phyloP scores from a whole-genome alignment of 2,113 vertebrate genomes.

The Percina caprodes region DNA sequence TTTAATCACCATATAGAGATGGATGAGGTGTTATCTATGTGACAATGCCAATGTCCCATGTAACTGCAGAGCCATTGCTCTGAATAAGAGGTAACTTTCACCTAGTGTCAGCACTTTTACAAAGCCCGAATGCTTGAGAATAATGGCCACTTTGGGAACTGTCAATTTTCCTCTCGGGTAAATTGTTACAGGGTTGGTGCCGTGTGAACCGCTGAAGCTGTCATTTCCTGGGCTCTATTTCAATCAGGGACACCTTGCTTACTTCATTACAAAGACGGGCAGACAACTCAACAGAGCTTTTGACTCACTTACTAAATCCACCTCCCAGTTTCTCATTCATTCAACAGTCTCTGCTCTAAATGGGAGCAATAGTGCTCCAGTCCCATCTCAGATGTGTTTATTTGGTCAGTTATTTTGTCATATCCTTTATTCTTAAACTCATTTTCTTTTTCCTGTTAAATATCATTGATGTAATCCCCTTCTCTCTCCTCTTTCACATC shows the following conservation, averaged over 20 bases:
- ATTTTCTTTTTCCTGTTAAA: no score
- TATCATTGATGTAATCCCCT: no score
- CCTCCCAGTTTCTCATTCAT: slow-evolving; percentile 46
- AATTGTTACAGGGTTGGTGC: slow-evolving; percentile 53
- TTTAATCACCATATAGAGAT: slow-evolving; percentile 48
- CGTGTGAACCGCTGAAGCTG: slow-evolving; percentile 53
- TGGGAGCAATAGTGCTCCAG: slow-evolving; percentile 30
- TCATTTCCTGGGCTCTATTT: slow-evolving; percentile 68
- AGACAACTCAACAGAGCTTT: slow-evolving; percentile 44
- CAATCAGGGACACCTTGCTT: slow-evolving; percentile 73
- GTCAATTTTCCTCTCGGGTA: slow-evolving; percentile 69
- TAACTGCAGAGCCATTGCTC: slow-evolving; percentile 15
- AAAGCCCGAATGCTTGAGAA: slow-evolving; percentile 62
- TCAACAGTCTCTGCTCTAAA: slow-evolving; percentile 45
- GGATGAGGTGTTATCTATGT: slow-evolving; percentile 36
- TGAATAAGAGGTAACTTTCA: slow-evolving; percentile 47
- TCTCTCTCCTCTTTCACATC: no score
- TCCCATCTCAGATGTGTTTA: slow-evolving; percentile 27
- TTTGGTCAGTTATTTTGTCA: background rate
- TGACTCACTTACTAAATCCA: slow-evolving; percentile 46
- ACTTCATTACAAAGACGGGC: slow-evolving; percentile 72
- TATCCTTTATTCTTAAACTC: no score
- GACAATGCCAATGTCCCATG: slow-evolving; percentile 15
- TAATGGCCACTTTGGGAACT: slow-evolving; percentile 73
- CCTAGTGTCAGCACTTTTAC: slow-evolving; percentile 67